A percentile compares a stretch with the other conserved stretches of the same genome.
Conservation (phyloP, 2,113 vertebrate species). For the Myiopsitta monachus region DNA sequence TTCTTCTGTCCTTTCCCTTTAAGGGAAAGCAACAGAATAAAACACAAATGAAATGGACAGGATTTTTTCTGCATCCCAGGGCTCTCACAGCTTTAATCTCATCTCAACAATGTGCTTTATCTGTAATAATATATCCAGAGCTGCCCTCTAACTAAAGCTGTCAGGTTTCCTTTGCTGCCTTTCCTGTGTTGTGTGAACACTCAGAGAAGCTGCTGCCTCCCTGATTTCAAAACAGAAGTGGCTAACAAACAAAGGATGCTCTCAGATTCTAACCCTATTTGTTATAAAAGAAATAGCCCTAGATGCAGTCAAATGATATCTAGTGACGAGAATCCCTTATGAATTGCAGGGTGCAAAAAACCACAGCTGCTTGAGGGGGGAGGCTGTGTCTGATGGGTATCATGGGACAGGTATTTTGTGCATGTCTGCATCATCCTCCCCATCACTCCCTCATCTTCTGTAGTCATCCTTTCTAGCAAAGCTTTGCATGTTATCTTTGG, state of each 20-base stretch:
- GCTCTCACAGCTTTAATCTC: slow-evolving; percentile 21
- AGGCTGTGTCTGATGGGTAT: background rate
- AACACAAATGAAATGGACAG: background rate
- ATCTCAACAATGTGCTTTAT: background rate
- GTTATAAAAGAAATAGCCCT: background rate
- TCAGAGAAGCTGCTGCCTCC: background rate
- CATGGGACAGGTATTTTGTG: background rate
- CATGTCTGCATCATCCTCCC: background rate
- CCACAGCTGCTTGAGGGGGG: background rate
- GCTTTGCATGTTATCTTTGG: slow-evolving; percentile 50
- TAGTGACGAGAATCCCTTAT: background rate
- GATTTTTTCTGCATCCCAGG: background rate
- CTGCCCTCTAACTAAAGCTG: background rate
- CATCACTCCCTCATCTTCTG: background rate
- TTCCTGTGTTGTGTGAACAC: background rate
- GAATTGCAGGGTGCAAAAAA: background rate
- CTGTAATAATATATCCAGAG: slow-evolving; percentile 25
- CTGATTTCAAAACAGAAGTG: background rate
- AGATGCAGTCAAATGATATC: background rate
- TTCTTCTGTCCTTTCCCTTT: background rate
- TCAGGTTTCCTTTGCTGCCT: background rate
- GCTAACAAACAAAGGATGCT: background rate
- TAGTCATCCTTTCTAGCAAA: background rate
- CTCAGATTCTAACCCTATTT: background rate
- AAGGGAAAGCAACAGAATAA: background rate